phyloP scores from a whole-genome alignment of 2,797 vertebrate genomes.

The Corythornis leucogaster region DNA sequence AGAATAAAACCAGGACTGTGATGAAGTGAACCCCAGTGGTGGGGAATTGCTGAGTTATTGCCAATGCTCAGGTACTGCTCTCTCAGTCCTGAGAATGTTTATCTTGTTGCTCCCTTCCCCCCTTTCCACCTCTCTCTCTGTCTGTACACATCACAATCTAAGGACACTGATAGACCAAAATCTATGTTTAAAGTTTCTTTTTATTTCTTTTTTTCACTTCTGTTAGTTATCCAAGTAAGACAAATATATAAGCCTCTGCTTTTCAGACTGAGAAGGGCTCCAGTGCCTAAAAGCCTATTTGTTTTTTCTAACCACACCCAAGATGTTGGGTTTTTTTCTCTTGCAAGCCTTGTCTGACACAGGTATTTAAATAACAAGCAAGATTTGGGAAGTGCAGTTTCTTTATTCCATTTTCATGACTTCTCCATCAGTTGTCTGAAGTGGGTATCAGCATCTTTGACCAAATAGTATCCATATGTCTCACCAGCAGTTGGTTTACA shows the following conservation, averaged over 20 bases:
- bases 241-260: not conserved
- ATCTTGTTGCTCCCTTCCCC: not conserved
- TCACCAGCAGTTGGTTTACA: not conserved
- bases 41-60: not conserved
- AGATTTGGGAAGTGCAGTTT: not conserved
- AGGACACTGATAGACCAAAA: not conserved
- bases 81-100: not conserved
- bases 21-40: not conserved
- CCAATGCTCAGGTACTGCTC: not conserved
- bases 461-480: not conserved
- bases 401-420: not conserved
- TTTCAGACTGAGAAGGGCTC: not conserved
- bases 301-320: not conserved
- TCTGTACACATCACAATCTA: accelerated
- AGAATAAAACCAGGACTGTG: not conserved
- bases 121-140: not conserved
- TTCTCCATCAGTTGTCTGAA: not conserved
- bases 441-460: not conserved
- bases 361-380: not conserved
- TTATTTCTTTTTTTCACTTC: not conserved
- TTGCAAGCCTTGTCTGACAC: not conserved
- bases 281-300: not conserved
- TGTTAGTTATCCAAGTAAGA: not conserved
- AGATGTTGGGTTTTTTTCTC: not conserved
- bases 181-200: accelerated